Evolutionary conservation across 2,888 invertebrate species (phyloP).

Genomic region (Apoda limacodes): DNA sequence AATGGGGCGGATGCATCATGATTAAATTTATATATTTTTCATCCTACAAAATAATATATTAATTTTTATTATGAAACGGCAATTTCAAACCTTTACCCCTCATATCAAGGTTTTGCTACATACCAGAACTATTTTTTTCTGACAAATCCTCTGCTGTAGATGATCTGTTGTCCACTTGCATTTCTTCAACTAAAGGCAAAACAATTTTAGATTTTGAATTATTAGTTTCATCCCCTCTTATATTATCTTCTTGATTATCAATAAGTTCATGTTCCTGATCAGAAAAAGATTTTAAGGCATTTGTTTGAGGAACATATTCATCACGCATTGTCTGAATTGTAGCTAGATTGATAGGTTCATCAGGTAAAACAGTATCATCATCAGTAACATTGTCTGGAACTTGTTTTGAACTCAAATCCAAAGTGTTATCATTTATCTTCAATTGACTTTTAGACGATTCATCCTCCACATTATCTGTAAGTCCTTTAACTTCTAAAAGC

Average conservation of each 20-base stretch:
- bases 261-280: conserved; percentile 36
- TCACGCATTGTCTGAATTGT: conserved; percentile 45
- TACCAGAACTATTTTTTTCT: conserved; percentile 49
- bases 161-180: conserved; percentile 55
- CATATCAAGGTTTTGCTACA: too few species aligned
- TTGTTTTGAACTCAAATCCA: conserved; percentile 57
- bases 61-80: too few species aligned
- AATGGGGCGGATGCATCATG: too few species aligned
- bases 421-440: conserved; percentile 39
- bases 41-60: too few species aligned
- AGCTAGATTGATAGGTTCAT: conserved; percentile 60
- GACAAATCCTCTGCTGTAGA: conserved; percentile 54
- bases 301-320: conserved; percentile 46
- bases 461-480: conserved; percentile 72
- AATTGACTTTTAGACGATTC: conserved; percentile 45
- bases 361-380: conserved; percentile 42
- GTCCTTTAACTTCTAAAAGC: conserved; percentile 80
- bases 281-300: conserved; percentile 21
- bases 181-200: conserved; percentile 37
- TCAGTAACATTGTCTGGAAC: conserved; percentile 28
- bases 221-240: conserved; percentile 30
- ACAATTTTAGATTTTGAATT: conserved; percentile 25
- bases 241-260: conserved; percentile 31
- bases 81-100: too few species aligned
- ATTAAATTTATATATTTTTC: too few species aligned